phyloP scores from a whole-genome alignment of 2,113 vertebrate genomes.

The Protobothrops mucrosquamatus region DNA sequence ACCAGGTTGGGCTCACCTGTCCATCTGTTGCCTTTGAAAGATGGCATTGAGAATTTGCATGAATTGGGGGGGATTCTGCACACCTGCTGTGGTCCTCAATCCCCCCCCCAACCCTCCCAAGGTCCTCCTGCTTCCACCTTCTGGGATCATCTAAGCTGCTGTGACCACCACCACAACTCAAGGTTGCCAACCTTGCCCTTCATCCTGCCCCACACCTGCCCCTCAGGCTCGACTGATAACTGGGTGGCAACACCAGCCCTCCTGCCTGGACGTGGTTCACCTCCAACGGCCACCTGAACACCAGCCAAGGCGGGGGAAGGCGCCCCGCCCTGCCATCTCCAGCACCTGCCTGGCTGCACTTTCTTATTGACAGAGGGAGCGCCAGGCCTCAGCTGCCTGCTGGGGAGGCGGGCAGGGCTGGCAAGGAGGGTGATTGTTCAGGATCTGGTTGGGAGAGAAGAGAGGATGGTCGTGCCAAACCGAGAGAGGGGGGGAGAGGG shows the following conservation, averaged over 20 bases:
- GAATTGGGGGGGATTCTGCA: background rate
- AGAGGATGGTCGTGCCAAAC: slow-evolving; percentile 49
- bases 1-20: background rate
- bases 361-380: slow-evolving; percentile 72
- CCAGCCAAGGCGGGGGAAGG: background rate
- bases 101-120: too few species aligned
- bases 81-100: background rate
- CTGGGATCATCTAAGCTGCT: background rate
- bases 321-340: slow-evolving; percentile 13
- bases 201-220: slow-evolving; percentile 16
- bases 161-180: too few species aligned
- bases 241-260: background rate
- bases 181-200: background rate
- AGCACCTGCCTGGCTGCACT: slow-evolving; percentile 43
- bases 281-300: background rate
- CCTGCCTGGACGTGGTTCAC: background rate
- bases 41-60: background rate
- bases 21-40: background rate
- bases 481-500: slow-evolving; percentile 31
- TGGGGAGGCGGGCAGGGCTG: background rate
- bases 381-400: slow-evolving; percentile 67
- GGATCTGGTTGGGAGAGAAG: slow-evolving; percentile 66
- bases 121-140: too few species aligned
- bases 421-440: background rate
- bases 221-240: background rate